These are phyloP conservation scores for Sabatieria punctata DNA, from an alignment of 2,888 invertebrate species.

Conservation along the genomic window DNA sequence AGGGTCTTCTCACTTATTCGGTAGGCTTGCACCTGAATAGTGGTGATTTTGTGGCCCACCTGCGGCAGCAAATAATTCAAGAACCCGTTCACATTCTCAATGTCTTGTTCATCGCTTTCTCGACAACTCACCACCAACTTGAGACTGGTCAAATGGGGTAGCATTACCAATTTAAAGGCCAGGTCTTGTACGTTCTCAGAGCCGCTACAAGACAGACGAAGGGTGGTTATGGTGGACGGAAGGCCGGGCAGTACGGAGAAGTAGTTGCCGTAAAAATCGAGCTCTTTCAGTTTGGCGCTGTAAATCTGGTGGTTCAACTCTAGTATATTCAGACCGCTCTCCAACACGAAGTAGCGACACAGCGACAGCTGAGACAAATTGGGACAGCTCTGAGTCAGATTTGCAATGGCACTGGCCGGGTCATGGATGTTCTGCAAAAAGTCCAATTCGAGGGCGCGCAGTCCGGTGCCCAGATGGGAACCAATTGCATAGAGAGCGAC, in stretches of 20 bases:
- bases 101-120: neutral
- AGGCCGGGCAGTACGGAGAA: slow-evolving; percentile 21
- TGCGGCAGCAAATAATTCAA: neutral
- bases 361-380: slow-evolving; percentile 24
- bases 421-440: slow-evolving; percentile 22
- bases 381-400: slow-evolving; percentile 22
- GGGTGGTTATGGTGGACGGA: slow-evolving; percentile 19
- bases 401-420: slow-evolving; percentile 19
- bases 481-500: slow-evolving; percentile 27
- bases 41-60: slow-evolving; percentile 3
- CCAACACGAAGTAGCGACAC: slow-evolving; percentile 21
- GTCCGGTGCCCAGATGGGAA: slow-evolving; percentile 16
- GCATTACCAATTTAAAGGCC: slow-evolving; percentile 11
- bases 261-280: slow-evolving; percentile 27
- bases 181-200: slow-evolving; percentile 15
- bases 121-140: neutral
- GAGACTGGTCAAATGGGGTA: neutral
- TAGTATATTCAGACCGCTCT: neutral
- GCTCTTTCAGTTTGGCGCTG: slow-evolving; percentile 14
- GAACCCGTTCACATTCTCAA: neutral
- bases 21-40: neutral
- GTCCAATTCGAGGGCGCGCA: slow-evolving; percentile 23
- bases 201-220: slow-evolving; percentile 25
- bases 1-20: neutral
- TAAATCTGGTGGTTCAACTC: slow-evolving; percentile 2